phyloP scores from a whole-genome alignment of 2,888 invertebrate genomes.

The Clostera curtula region DNA sequence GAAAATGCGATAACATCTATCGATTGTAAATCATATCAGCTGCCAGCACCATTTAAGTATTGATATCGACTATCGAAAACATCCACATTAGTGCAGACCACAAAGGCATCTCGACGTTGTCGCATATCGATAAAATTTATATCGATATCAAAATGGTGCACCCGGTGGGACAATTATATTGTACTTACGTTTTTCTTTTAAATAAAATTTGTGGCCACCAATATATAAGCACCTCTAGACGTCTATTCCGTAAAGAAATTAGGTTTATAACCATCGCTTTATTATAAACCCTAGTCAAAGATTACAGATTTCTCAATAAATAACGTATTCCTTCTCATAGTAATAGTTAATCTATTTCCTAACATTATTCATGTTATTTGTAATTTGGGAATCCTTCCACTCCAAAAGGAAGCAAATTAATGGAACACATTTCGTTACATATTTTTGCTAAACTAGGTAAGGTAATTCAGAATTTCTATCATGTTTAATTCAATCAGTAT shows the following conservation, averaged over 20 bases:
- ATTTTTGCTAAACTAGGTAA: no score
- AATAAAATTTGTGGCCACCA: conserved; percentile 13
- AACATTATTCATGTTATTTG: no score
- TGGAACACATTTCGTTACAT: no score
- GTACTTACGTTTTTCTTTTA: conserved; percentile 9
- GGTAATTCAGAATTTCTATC: no score
- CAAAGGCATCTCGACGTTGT: no score
- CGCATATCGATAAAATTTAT: conserved; percentile 1
- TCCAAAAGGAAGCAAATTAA: no score
- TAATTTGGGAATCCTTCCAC: no score
- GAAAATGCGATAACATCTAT: conserved; percentile 12
- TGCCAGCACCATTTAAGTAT: conserved; percentile 18
- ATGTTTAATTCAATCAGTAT: no score
- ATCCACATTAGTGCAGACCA: no score
- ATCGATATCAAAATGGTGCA: conserved; percentile 3
- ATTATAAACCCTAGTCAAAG: conserved; percentile 8
- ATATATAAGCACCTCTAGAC: conserved; percentile 19
- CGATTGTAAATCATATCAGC: conserved; percentile 12
- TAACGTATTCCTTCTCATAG: no score
- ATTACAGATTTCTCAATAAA: conserved; percentile 2
- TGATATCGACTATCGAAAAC: no score
- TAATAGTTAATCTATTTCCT: no score
- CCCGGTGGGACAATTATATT: conserved; percentile 12
- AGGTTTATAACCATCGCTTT: conserved; percentile 4
- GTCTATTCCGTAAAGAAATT: conserved; percentile 7